Evolutionary conservation across 2,797 vertebrate species (phyloP), one percentile per base, ranked within the genome.

Genomic region (Microhierax caerulescens): DNA sequence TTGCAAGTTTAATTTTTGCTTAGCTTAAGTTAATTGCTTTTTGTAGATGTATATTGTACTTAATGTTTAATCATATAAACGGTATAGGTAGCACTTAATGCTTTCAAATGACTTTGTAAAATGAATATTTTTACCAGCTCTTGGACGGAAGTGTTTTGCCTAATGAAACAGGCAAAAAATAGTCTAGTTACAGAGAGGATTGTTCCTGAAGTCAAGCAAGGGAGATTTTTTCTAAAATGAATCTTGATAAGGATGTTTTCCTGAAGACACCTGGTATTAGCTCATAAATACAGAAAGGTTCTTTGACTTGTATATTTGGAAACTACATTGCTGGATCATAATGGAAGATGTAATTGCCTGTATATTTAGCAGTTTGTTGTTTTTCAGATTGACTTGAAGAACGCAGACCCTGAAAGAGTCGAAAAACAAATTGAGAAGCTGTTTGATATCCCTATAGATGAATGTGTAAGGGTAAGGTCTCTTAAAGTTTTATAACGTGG

Each of bases 331-430:
- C 25, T 87, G 30, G 17, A n/a, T 59, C 27, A 11, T 60, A 37
- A 37, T 9, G 28, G 45, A 54, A 68, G 17, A 47, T 2, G 1
- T 21, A 10, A 5, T 67, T 78, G 53, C 36, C 54, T 81, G 5
- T 60, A 7, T 79, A 22, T 65, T 67, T 76, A 91, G 43, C 22
- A 48, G 15, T 74, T 70, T 59, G 15, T 73, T 92, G 63, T 94
- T 97, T 96, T 98, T 32, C 94, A 99, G 99, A 99, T 99, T 96
- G 99, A 99, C 97, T 98, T 99, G 94, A 99, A 99, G 98, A 99
- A 99, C 94, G 99, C 99, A 48, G 98, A 99, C 90, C 99, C 99
- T 64, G 99, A 99, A 88, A 98, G 98, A 92, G 99, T 99, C 82
- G 99, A 99, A 97, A 98, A 98, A 45, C 99, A 99, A 97, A 99